Conservation (phyloP, 2,888 invertebrate species). For the Watsonalla binaria region DNA sequence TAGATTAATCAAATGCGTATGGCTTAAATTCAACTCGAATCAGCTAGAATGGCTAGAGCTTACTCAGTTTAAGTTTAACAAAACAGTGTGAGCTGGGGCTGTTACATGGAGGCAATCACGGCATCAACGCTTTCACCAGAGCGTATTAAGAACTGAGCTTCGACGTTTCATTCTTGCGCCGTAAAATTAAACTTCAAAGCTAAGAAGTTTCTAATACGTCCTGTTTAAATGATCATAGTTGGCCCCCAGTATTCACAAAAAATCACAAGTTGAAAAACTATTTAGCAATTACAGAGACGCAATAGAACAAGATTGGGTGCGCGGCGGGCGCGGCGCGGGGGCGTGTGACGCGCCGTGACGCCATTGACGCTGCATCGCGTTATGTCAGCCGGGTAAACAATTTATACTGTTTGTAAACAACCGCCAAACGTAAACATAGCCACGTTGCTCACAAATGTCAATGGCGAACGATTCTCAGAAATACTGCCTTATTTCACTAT, state of each 20-base stretch:
- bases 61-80: too few species aligned
- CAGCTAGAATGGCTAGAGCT: too few species aligned
- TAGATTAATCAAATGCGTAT: too few species aligned
- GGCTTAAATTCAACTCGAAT: too few species aligned
- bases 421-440: constrained; percentile 58
- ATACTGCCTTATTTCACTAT: constrained; percentile 27
- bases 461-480: constrained; percentile 46
- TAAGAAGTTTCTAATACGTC: too few species aligned
- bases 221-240: too few species aligned
- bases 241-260: not conserved
- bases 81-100: too few species aligned
- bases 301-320: constrained; percentile 56
- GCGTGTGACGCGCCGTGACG: constrained; percentile 36
- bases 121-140: too few species aligned
- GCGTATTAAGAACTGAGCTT: too few species aligned
- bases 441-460: constrained; percentile 61
- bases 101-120: too few species aligned
- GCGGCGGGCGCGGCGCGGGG: constrained; percentile 27
- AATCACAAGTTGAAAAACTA: constrained; percentile 9
- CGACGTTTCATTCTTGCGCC: too few species aligned
- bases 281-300: constrained; percentile 41
- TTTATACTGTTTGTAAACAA: constrained; percentile 71
- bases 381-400: constrained; percentile 64
- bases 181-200: too few species aligned
- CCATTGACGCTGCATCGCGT: constrained; percentile 45